phyloP scores from a whole-genome alignment of 2,888 invertebrate species.

The Troides helena region DNA sequence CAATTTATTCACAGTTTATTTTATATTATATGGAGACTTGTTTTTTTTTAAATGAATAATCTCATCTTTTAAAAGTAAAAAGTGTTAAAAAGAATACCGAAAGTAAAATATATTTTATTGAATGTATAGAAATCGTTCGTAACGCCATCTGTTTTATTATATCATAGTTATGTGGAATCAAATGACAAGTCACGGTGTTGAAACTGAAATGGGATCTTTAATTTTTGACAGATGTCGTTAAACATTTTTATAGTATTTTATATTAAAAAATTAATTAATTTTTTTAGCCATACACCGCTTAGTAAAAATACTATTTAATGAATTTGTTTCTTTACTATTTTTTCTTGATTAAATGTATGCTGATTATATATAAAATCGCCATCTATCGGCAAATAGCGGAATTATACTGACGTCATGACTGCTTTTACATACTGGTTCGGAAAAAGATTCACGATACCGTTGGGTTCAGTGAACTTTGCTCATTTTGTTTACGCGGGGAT shows the following conservation, averaged over 20 bases:
- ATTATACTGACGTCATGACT: constrained; percentile 65
- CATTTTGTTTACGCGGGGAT: constrained; percentile 73
- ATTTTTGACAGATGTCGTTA: constrained; percentile 30
- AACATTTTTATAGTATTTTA: neutral
- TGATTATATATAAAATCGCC: constrained; percentile 34
- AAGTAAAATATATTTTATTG: too few species aligned
- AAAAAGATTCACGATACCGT: constrained; percentile 70
- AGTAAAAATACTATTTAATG: neutral
- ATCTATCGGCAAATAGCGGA: constrained; percentile 51
- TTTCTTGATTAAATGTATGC: neutral
- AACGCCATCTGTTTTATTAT: constrained; percentile 4
- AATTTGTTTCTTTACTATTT: neutral
- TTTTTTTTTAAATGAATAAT: too few species aligned
- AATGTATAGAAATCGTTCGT: neutral
- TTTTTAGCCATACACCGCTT: too few species aligned
- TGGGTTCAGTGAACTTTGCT: constrained; percentile 66
- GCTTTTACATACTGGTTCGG: constrained; percentile 52
- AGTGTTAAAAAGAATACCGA: too few species aligned
- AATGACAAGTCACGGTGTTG: neutral
- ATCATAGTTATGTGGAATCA: neutral
- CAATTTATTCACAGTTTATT: too few species aligned
- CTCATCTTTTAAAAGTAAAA: too few species aligned
- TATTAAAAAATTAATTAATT: neutral
- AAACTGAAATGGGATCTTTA: neutral
- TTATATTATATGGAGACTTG: too few species aligned